Evolutionary conservation across 2,888 invertebrate species (phyloP).

Genomic region (Mesorhabditis sp.): DNA sequence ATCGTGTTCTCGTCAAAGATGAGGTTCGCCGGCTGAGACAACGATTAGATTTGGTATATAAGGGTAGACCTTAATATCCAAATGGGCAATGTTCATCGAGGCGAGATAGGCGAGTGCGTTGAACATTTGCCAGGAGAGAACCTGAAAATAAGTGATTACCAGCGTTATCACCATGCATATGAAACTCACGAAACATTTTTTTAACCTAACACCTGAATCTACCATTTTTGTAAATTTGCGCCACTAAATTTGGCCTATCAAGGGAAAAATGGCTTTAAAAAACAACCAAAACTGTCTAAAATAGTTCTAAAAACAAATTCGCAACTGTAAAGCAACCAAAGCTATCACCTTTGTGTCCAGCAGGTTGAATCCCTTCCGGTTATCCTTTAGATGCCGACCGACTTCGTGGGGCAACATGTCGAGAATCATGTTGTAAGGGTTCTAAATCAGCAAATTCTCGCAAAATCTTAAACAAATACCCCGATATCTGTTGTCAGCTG

Average conservation of each 20-base stretch:
- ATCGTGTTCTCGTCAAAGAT: constrained; percentile 13
- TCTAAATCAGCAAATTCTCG: neutral
- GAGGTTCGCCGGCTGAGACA: neutral
- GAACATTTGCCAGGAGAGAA: constrained; percentile 45
- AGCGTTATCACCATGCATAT: too few species aligned
- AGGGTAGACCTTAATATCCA: constrained; percentile 47
- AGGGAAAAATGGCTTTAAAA: too few species aligned
- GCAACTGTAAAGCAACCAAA: neutral
- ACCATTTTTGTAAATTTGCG: too few species aligned
- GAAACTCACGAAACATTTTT: too few species aligned
- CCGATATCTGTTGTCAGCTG: neutral
- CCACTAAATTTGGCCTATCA: too few species aligned
- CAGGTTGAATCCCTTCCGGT: neutral
- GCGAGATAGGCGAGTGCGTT: constrained; percentile 34
- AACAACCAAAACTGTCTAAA: too few species aligned
- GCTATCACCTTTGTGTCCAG: neutral
- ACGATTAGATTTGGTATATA: too few species aligned
- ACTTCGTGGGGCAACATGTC: neutral
- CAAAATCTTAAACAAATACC: neutral
- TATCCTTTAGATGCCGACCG: neutral
- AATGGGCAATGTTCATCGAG: constrained; percentile 33
- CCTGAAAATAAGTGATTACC: neutral
- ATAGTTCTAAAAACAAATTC: neutral
- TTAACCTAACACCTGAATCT: too few species aligned
- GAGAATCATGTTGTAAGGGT: neutral